Evolutionary conservation across 2,888 invertebrate species (phyloP), one percentile per base, ranked within the genome.

Genomic region (Laothoe populi): DNA sequence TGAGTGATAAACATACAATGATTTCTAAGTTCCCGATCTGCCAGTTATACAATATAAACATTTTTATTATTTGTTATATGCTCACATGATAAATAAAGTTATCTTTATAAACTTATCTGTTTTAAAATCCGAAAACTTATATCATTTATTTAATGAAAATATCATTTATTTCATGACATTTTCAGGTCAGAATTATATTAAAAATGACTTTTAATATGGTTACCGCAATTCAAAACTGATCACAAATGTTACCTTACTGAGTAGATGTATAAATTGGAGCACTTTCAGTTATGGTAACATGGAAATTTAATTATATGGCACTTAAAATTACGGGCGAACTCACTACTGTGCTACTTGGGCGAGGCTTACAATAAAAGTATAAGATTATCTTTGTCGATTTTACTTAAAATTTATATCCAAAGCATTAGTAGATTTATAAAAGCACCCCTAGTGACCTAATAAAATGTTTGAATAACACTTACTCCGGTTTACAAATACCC

Each of bases 231-330:
- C 16, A 16, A 10, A 26, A 11, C 26, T 42, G 19, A 40, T 49
- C 8, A 24, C 40, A 40, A 60, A 61, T 11, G 10, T 53, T 35
- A 10, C 35, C 35, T 35, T 7, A 35, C 49, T 26, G 24, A 53
- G 26, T 21, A 42, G 19, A 38, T n/a, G 42, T 21, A 42, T 53
- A 10, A 62, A 62, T 40, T 49, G 57, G 59, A 62, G 35, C 46
- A 59, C 58, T 59, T 46, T 42, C 53, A 46, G 48, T 48, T 45
- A 45, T 62, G 42, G 57, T 58, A 45, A 58, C 40, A 48, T 16
- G 24, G 58, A 58, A 62, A 62, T 62, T 62, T 62, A 62, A 62
- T 62, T 62, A 62, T 48, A 46, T 48, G 24, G 24, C 62, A 48
- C 46, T 58, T 62, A 48, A 38, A 48, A 58, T 48, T 48, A 46